Percentiles rank a stretch among this genome's conserved stretches.
phyloP scores from a whole-genome alignment of 2,797 vertebrate genomes.

The Zenarchopterus dispar region DNA sequence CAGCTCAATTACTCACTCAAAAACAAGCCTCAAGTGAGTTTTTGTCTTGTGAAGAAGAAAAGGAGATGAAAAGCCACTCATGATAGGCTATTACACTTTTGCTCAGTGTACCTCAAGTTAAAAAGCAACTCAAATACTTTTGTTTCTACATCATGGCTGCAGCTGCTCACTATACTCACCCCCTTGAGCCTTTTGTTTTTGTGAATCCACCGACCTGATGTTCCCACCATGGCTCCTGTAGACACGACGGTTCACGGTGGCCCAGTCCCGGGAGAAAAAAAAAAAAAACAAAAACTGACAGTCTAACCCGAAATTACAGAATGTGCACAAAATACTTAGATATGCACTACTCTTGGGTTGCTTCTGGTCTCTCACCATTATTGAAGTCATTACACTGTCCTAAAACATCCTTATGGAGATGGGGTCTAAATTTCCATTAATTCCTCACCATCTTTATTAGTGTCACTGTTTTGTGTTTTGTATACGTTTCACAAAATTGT shows the following conservation, averaged over 20 bases:
- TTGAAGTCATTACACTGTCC: constrained; percentile 1
- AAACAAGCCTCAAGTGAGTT: no score
- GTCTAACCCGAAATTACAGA: constrained; percentile 28
- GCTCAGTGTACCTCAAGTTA: constrained; percentile 7
- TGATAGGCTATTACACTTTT: constrained; percentile 41
- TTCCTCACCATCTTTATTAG: background rate
- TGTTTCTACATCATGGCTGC: constrained; percentile 44
- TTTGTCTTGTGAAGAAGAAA: no score
- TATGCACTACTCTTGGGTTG: background rate
- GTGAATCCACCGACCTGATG: constrained; percentile 66
- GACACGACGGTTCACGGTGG: constrained; percentile 37
- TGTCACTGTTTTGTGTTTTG: no score
- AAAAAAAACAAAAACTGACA: constrained; percentile 7
- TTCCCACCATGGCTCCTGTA: constrained; percentile 57
- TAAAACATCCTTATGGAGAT: background rate
- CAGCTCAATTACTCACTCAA: constrained; percentile 16
- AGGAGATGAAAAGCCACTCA: constrained; percentile 24
- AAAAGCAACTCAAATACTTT: constrained; percentile 52
- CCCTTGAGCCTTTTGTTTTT: constrained; percentile 57
- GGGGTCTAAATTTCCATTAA: background rate
- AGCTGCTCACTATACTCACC: constrained; percentile 49
- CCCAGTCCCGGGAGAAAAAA: constrained; percentile 39
- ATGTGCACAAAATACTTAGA: constrained; percentile 17
- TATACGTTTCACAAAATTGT: no score
- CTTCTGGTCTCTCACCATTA: background rate